These are phyloP conservation scores for Balaeniceps rex DNA, from an alignment of 2,113 vertebrate species.

Conservation along the genomic window DNA sequence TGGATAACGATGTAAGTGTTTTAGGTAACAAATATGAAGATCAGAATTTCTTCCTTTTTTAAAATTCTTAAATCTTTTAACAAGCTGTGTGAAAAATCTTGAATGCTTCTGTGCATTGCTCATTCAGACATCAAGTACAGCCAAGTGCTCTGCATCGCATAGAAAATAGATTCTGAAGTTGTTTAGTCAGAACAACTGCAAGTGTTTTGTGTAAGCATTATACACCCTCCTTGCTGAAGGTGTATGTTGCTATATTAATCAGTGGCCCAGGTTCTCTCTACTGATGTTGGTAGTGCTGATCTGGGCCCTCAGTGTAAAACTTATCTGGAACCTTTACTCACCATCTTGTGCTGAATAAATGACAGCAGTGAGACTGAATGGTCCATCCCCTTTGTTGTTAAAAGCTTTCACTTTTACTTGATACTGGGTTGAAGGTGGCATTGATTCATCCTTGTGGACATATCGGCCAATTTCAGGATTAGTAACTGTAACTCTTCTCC, in stretches of 20 bases:
- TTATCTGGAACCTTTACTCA: conserved; percentile 62
- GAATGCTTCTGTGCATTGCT: not conserved
- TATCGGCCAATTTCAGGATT: conserved; percentile 86
- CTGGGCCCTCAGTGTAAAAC: not conserved
- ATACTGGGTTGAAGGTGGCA: conserved; percentile 83
- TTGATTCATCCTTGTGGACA: conserved; percentile 88
- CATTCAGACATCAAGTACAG: not conserved
- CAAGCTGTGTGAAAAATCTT: not conserved
- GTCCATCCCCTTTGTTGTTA: conserved; percentile 91
- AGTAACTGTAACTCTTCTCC: conserved; percentile 88
- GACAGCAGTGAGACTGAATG: conserved; percentile 84
- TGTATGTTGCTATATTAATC: not conserved
- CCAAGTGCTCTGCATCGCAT: not conserved
- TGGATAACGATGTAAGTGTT: not conserved
- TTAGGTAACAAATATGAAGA: not conserved
- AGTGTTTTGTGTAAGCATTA: not conserved
- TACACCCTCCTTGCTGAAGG: not conserved
- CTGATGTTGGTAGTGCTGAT: not conserved
- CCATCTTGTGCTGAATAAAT: conserved; percentile 91
- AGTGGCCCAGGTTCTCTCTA: not conserved
- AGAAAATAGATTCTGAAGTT: not conserved
- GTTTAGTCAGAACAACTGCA: not conserved
- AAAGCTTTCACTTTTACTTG: conserved; percentile 96
- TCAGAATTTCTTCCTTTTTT: not conserved
- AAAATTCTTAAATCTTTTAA: not conserved